Evolutionary conservation across 2,888 invertebrate genomes (phyloP).

Genomic region (Sinopyrophorus schimmeli): DNA sequence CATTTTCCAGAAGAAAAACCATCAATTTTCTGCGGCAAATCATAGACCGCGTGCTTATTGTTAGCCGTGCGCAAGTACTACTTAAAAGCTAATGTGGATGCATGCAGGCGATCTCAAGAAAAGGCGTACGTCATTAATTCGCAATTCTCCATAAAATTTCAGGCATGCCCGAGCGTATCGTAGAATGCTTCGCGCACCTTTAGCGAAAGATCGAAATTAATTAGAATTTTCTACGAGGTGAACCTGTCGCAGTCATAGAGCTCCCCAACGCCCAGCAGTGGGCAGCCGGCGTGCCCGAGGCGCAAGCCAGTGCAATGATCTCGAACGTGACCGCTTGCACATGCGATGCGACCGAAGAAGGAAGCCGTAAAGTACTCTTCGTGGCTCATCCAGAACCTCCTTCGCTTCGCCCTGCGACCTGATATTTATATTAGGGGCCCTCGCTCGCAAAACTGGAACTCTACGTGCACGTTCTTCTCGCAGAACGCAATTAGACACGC

Average conservation of each 20-base stretch:
- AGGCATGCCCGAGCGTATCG: no score
- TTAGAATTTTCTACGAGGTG: constrained; percentile 21
- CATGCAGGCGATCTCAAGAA: no score
- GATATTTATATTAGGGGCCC: constrained; percentile 21
- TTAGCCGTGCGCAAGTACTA: no score
- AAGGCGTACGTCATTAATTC: no score
- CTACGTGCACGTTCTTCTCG: background rate
- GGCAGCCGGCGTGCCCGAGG: constrained; percentile 25
- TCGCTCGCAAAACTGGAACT: no score
- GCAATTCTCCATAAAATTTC: no score
- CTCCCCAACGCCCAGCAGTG: constrained; percentile 20
- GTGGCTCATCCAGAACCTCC: constrained; percentile 19
- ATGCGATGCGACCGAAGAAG: constrained; percentile 26
- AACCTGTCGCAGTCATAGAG: constrained; percentile 22
- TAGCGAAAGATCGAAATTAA: constrained; percentile 14
- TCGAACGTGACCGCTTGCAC: constrained; percentile 35
- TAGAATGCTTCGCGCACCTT: constrained; percentile 4
- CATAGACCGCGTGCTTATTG: no score
- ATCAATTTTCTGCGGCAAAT: no score
- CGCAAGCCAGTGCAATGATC: constrained; percentile 34
- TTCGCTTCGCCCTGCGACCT: constrained; percentile 13
- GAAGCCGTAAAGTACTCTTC: constrained; percentile 25
- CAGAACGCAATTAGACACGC: background rate
- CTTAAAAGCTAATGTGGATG: no score
- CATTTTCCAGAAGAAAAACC: no score